Evolutionary conservation across 2,113 vertebrate genomes (phyloP), one percentile per base, ranked within the genome.

Genomic region (Echinops telfairi): DNA sequence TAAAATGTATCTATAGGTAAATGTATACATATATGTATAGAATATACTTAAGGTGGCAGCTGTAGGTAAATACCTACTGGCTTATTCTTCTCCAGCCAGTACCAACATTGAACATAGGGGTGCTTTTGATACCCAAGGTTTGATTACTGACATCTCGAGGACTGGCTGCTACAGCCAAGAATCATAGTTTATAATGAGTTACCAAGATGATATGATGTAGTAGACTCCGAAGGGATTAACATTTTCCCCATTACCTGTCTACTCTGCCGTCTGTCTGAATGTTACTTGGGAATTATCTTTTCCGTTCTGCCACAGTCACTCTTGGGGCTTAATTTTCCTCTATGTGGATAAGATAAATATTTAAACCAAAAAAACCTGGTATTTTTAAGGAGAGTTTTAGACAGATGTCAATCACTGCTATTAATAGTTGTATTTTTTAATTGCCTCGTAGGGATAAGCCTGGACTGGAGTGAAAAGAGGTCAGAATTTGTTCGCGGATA

Each of bases 401-500:
- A 62, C 23, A 76, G 64, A 68, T 85, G 19, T 78, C 62, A 76
- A 10, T 90, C 47, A 79, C 58, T 93, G 19, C 58, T 88, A 57
- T 86, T 97, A 88, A 96, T 80, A 66, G 20, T 92, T 1, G 4
- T 92, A 89, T 80, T 7, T 96, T 90, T 62, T 92, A 83, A 86
- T 92, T 95, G 36, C 40, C 94, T 95, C 94, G 27, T 90, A 99
- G 99, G 99, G 88, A 3, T 98, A 94, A 99, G 99, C 95, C 95
- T 99, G 66, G 98, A 98, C 66, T 98, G 98, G 80, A 98, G 95
- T 81, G 97, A 98, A 36, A 96, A 96, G 90, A 98, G 96, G 64
- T 97, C 98, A 4, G 97, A 96, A 93, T 98, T 98, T 95, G 98
- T 99, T 57, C 98, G 98, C 75, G 99, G 98, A 60, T 99, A 98